Conservation (phyloP, 2,888 invertebrate genomes). For the Ametastegia equiseti region DNA sequence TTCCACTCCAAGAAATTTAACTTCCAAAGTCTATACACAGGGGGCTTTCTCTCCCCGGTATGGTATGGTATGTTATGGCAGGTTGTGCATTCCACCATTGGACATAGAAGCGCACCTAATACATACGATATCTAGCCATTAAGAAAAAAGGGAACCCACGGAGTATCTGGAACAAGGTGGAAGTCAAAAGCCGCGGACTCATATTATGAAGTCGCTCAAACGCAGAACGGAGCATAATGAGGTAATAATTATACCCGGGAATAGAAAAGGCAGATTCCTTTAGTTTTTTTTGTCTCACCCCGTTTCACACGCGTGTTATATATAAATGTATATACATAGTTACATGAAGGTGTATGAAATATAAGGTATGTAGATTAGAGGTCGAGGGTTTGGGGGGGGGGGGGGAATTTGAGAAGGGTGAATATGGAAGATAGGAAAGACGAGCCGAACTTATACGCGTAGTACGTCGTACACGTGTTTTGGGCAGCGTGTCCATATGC, state of each 20-base stretch:
- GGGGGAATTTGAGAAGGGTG: constrained; percentile 25
- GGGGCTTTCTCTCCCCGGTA: not conserved
- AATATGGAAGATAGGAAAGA: constrained; percentile 22
- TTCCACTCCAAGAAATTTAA: not conserved
- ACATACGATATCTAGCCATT: not conserved
- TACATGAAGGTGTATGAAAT: not conserved
- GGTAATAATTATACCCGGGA: not conserved
- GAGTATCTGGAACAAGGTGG: not conserved
- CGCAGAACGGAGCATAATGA: not conserved
- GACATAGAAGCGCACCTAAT: too few species aligned
- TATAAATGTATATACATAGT: not conserved
- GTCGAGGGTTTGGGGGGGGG: not conserved
- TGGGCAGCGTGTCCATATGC: not conserved
- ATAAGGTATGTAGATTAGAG: not conserved
- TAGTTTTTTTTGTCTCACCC: not conserved
- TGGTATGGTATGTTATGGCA: not conserved
- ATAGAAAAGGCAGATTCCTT: not conserved
- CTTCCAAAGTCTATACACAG: constrained; percentile 6
- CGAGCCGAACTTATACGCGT: not conserved
- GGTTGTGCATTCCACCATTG: not conserved
- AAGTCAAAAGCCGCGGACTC: not conserved
- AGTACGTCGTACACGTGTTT: not conserved
- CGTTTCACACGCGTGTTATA: not conserved
- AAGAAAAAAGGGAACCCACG: too few species aligned
- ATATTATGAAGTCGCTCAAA: not conserved